These are phyloP conservation scores for Onychomys leucogaster DNA, from an alignment of 2,797 vertebrate genomes.

Conservation along the genomic window DNA sequence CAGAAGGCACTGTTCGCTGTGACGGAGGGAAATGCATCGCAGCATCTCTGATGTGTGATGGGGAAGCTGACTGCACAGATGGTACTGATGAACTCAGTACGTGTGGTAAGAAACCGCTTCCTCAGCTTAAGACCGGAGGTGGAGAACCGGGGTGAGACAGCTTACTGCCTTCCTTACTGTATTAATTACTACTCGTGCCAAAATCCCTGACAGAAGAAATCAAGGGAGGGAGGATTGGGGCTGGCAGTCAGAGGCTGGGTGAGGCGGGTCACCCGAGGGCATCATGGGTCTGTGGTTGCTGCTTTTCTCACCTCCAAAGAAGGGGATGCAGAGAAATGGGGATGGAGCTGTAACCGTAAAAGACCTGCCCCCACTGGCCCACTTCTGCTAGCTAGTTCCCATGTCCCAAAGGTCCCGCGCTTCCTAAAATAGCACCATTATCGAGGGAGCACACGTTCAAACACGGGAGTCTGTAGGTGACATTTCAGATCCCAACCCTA, in stretches of 20 bases:
- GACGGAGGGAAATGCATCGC: slow-evolving; percentile 90
- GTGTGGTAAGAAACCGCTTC: slow-evolving; percentile 86
- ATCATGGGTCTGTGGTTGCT: too few relatives aligned
- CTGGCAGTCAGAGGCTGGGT: neutral
- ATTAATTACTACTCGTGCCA: neutral
- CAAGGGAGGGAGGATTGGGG: neutral
- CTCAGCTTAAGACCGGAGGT: neutral
- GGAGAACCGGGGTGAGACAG: neutral
- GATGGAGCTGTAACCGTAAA: neutral
- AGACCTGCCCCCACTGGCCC: neutral
- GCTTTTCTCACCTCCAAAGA: neutral
- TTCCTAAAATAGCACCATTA: neutral
- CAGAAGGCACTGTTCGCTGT: slow-evolving; percentile 85
- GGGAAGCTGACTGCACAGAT: slow-evolving; percentile 89
- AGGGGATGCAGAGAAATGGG: neutral
- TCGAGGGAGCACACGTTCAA: neutral
- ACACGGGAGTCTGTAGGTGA: neutral
- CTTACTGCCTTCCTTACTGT: neutral
- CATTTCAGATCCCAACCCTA: neutral
- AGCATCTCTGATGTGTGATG: slow-evolving; percentile 90
- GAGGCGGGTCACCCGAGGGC: neutral
- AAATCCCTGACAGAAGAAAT: neutral
- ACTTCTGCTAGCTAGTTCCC: neutral
- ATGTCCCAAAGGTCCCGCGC: neutral
- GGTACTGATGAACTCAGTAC: slow-evolving; percentile 91